phyloP scores from a whole-genome alignment of 2,113 vertebrate genomes.

The Cryptotis parvus region DNA sequence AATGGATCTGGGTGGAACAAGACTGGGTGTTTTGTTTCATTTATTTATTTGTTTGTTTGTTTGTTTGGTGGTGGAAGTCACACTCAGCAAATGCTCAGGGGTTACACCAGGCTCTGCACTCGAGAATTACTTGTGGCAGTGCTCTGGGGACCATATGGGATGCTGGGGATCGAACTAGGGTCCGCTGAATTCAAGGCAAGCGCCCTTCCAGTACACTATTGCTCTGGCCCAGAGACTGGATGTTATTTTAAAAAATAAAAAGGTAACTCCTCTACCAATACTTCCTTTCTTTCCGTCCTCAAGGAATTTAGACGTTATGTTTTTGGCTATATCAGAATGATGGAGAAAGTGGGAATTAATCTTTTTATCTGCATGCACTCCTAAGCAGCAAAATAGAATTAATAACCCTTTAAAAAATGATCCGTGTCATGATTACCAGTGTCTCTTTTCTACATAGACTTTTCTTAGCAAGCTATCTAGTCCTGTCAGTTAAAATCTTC shows the following conservation, averaged over 20 bases:
- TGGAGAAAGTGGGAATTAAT: background rate
- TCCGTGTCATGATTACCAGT: background rate
- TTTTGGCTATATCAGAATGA: background rate
- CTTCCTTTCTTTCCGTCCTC: background rate
- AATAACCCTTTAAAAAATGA: background rate
- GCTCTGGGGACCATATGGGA: no score
- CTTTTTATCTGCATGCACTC: background rate
- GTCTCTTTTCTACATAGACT: background rate
- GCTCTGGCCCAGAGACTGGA: no score
- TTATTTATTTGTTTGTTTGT: no score
- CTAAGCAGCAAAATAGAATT: background rate
- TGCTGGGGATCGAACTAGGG: no score
- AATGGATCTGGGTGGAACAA: background rate
- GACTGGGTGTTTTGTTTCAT: background rate
- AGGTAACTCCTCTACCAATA: no score
- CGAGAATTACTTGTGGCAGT: no score
- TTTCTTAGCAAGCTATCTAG: constrained; percentile 34
- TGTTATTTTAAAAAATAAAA: constrained; percentile 31
- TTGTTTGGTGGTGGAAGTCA: no score
- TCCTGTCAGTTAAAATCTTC: constrained; percentile 22
- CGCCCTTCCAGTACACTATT: no score
- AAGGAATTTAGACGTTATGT: constrained; percentile 1
- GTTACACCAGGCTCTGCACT: no score
- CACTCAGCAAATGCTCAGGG: no score
- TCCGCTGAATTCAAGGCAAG: no score